Conservation (phyloP, 1,140 invertebrate species). For the Atta colombica region DNA sequence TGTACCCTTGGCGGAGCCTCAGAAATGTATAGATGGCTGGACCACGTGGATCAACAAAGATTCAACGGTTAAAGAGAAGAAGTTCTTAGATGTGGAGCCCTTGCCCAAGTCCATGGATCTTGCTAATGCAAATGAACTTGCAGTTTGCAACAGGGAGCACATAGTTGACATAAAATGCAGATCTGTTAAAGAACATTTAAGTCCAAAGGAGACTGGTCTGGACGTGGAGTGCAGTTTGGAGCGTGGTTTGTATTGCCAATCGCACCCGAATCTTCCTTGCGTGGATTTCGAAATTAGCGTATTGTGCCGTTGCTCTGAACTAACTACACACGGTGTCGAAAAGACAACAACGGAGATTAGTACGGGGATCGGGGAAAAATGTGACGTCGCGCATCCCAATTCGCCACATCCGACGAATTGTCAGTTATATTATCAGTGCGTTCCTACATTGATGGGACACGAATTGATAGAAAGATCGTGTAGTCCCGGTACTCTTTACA, state of each 20-base stretch:
- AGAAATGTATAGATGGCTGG: constrained; percentile 90
- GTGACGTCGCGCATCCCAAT: constrained; percentile 83
- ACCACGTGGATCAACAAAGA: constrained; percentile 91
- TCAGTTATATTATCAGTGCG: constrained; percentile 88
- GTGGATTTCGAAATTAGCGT: constrained; percentile 92
- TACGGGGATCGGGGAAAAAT: constrained; percentile 61
- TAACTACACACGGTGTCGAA: constrained; percentile 46
- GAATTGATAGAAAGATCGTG: constrained; percentile 88
- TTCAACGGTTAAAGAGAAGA: constrained; percentile 82
- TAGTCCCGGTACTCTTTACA: constrained; percentile 88
- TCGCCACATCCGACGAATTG: constrained; percentile 88
- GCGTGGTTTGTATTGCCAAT: constrained; percentile 90
- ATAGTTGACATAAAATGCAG: constrained; percentile 93
- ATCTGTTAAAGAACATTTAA: constrained; percentile 88
- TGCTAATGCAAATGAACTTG: constrained; percentile 82
- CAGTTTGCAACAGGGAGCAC: constrained; percentile 87
- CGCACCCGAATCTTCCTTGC: constrained; percentile 85
- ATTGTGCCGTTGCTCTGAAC: constrained; percentile 88
- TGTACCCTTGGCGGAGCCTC: constrained; percentile 78
- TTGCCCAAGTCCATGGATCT: constrained; percentile 85
- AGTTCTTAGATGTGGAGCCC: constrained; percentile 88
- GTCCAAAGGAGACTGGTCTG: constrained; percentile 90
- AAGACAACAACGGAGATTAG: constrained; percentile 36
- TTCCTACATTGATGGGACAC: constrained; percentile 79
- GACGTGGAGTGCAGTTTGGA: constrained; percentile 92